These are phyloP conservation scores for Babyrousa celebensis DNA, from an alignment of 2,797 vertebrate species.

Conservation along the genomic window DNA sequence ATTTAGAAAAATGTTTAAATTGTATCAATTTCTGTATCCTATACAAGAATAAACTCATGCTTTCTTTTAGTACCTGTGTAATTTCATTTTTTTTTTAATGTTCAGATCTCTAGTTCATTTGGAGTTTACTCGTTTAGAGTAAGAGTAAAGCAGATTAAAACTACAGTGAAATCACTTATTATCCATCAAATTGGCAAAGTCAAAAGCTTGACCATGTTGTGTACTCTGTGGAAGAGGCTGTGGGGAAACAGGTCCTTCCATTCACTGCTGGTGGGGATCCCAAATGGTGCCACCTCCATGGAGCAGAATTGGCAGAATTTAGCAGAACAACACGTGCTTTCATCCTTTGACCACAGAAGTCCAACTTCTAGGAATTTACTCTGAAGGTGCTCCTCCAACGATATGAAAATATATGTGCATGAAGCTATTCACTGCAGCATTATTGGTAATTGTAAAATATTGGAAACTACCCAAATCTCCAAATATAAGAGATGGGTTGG, in stretches of 20 bases:
- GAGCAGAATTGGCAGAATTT: not conserved
- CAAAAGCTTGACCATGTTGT: not conserved
- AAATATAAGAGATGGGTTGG: not conserved
- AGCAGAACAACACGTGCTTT: not conserved
- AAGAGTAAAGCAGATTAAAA: slow-evolving; percentile 25
- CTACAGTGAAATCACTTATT: not conserved
- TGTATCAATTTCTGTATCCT: not conserved
- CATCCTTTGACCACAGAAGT: not conserved
- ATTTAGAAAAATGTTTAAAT: slow-evolving; percentile 54
- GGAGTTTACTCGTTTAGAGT: not conserved
- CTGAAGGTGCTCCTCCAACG: not conserved
- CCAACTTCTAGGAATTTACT: not conserved
- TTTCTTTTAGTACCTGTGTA: too few relatives aligned
- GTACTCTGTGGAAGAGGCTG: not conserved
- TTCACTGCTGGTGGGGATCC: not conserved
- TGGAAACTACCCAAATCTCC: not conserved
- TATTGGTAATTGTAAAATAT: slow-evolving; percentile 43
- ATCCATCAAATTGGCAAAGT: not conserved
- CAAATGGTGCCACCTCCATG: not conserved
- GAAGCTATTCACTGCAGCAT: not conserved
- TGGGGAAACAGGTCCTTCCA: not conserved
- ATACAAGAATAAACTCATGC: not conserved
- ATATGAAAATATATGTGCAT: not conserved
- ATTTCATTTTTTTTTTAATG: too few relatives aligned
- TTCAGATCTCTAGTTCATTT: too few relatives aligned